These are phyloP conservation scores for Vombatus ursinus DNA, from an alignment of 2,113 vertebrate species.

Conservation along the genomic window DNA sequence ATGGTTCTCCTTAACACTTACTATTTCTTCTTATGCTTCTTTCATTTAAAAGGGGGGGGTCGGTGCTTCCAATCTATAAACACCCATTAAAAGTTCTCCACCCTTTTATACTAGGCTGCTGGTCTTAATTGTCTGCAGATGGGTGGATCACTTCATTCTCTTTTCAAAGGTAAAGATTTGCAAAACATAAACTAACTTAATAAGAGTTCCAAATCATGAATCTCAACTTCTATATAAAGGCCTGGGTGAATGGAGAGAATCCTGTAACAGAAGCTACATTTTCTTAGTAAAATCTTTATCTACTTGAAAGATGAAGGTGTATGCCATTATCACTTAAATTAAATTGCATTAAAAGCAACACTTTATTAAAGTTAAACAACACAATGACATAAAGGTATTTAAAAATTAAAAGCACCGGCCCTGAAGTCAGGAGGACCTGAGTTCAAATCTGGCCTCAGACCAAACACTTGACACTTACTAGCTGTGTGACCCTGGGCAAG, in stretches of 20 bases:
- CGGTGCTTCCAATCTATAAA: conserved; percentile 83
- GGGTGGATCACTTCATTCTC: conserved; percentile 77
- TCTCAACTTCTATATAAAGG: conserved; percentile 62
- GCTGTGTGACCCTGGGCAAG: too few species aligned
- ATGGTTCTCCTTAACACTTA: conserved; percentile 78
- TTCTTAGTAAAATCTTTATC: conserved; percentile 55
- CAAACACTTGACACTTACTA: too few species aligned
- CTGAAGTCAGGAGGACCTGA: too few species aligned
- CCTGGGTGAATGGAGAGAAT: conserved; percentile 37
- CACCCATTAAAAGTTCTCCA: conserved; percentile 85
- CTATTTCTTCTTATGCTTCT: conserved; percentile 79
- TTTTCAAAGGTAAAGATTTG: conserved; percentile 81
- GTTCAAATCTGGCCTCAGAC: too few species aligned
- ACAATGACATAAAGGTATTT: conserved; percentile 15
- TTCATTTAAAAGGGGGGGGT: conserved; percentile 79
- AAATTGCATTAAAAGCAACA: background rate
- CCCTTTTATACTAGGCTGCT: conserved; percentile 78
- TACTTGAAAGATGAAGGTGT: conserved; percentile 30
- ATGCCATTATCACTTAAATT: background rate
- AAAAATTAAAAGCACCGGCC: too few species aligned
- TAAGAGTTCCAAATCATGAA: conserved; percentile 73
- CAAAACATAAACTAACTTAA: conserved; percentile 77
- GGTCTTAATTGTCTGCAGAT: conserved; percentile 84
- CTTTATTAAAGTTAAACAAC: conserved; percentile 11
- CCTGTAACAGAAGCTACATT: conserved; percentile 47